Base-by-base conservation (phyloP, 2,888 invertebrate genomes). In the Lycaena phlaeas region DNA sequence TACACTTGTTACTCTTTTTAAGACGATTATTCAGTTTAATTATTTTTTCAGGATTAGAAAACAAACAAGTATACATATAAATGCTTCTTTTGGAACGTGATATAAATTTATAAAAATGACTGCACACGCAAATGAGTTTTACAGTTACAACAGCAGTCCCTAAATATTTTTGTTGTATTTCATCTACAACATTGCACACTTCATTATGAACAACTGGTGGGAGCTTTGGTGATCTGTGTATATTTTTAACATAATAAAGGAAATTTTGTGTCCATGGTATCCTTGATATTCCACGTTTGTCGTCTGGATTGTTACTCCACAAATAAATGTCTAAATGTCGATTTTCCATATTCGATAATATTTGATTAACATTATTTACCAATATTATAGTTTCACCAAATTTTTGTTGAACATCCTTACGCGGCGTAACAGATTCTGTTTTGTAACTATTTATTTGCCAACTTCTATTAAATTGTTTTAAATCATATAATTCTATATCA, bases 241-340 rank as follows among this genome's bases (percentile, higher is more conserved):
- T 4, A 15, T 61, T 57, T 22, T 51, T 52, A 38, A 81, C 50
- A 49, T 73, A 79, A 12, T 68, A 56, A 14, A 65, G 54, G 42
- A 53, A 71, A 4, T 43, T 38, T 5, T 52, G 45, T 43, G 54
- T 62, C 82, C 81, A 82, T 1, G 68, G 63, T 38, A 81, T 62
- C 7, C 53, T 43, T 6, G 62, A 56, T 1, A 62, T 65, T 1
- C 76, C 81, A 25, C 74, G 39, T 49, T 54, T 61, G 34, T 52
- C 48, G 14, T 56, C 46, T 1, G 54, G 51, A 9, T 59, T 44
- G 46, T 61, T 68, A 41, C 55, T 62, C 49, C 62, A 69, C 3
- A 81, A 39, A 1, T 59, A 60, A 38, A 84, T 27, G 48, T 72
- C 63, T 42, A 84, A 59, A 3, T 77, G 72, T 52, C 62, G 62